Percentiles rank a stretch among this genome's conserved stretches.
These are phyloP conservation scores for Alces alces DNA, from an alignment of 2,113 vertebrate genomes.

Conservation along the genomic window DNA sequence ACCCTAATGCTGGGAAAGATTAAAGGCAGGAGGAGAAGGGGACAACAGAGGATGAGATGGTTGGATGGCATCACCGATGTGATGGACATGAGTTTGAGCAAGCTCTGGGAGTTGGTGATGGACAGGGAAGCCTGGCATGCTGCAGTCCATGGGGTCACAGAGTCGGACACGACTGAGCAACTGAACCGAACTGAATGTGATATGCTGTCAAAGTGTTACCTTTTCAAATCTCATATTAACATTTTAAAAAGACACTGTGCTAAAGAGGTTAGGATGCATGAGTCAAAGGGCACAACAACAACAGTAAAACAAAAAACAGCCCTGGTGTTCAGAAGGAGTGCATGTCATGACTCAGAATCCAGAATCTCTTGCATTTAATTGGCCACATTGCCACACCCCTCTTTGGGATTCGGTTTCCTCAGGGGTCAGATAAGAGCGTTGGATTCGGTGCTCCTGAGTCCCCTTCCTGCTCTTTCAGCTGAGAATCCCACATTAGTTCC, in stretches of 20 bases:
- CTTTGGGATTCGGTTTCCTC: neutral
- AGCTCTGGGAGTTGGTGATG: neutral
- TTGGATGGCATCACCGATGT: neutral
- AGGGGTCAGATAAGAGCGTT: neutral
- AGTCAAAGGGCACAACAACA: neutral
- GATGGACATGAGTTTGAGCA: neutral
- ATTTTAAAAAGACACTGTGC: neutral
- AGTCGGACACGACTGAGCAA: neutral
- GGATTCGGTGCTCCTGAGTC: neutral
- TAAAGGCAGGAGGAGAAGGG: neutral
- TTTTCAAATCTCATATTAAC: neutral
- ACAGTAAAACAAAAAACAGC: neutral
- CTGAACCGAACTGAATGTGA: neutral
- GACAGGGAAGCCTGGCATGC: neutral
- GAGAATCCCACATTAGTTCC: neutral
- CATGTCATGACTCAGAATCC: neutral
- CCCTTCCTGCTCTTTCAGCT: neutral
- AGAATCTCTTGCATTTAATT: neutral
- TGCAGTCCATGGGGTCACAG: neutral
- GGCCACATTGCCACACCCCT: neutral
- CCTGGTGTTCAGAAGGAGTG: neutral
- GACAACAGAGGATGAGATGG: neutral
- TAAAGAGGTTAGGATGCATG: neutral
- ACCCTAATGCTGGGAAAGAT: neutral
- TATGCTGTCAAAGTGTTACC: neutral